Evolutionary conservation across 2,888 invertebrate genomes (phyloP), one percentile per base, ranked within the genome.

Genomic region (Nemotelus nigrinus): DNA sequence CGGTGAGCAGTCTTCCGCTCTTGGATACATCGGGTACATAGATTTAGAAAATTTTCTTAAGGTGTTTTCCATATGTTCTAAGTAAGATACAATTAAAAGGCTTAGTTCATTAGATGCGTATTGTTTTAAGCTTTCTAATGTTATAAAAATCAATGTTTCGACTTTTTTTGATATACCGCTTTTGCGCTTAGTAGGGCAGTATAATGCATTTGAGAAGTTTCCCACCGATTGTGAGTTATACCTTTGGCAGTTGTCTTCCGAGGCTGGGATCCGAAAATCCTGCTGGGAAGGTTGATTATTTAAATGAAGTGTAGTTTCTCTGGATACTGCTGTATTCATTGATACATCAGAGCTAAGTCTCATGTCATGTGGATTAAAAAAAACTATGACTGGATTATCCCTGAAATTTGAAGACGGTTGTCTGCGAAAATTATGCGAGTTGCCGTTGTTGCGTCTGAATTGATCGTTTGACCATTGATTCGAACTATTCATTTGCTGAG

Each of bases 211-310:
- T 58, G 58, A 58, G 58, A 6, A 58, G 58, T n/a, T 58, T 58
- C 58, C 58, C 53, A 8, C 53, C 53, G 53, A n/a, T n/a, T n/a
- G n/a, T n/a, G n/a, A n/a, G n/a, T n/a, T n/a, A n/a, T n/a, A n/a
- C n/a, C n/a, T n/a, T 50, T 50, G 53, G 53, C 8, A 50, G 53
- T 8, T 50, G 53, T 50, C 8, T 39, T 70, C 70, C 70, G 70
- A 70, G 55, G 55, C 55, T 53, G 6, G 55, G 39, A 53, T 44
- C 25, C 70, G 70, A 70, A 70, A 70, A 70, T 70, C 58, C 58
- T 58, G 6, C 25, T 58, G 58, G 25, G 58, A 8, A 4, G 55
- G n/a, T 41, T 70, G 43, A 50, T 58, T 58, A 8, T n/a, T 58
- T 58, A 55, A 5, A 43, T 70, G 70, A n/a, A 70, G 45, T 10